Conservation (phyloP, 2,888 invertebrate genomes). For the Arctia plantaginis region DNA sequence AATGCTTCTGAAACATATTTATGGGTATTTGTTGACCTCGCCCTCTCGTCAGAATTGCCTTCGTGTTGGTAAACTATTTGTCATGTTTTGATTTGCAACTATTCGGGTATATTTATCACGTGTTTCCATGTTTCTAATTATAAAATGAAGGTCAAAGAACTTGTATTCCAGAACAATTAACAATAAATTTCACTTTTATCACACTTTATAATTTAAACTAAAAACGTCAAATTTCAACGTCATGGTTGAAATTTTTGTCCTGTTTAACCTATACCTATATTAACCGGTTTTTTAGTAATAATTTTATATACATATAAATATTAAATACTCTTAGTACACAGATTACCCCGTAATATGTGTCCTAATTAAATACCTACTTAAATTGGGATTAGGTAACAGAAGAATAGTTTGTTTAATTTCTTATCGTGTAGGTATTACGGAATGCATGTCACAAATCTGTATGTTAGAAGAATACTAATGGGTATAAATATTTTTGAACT, state of each 20-base stretch:
- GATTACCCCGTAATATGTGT: too few species aligned
- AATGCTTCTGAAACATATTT: background rate
- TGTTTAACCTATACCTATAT: too few species aligned
- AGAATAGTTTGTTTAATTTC: too few species aligned
- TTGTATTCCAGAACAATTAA: background rate
- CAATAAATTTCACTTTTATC: background rate
- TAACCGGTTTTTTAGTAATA: background rate
- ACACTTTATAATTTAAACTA: too few species aligned
- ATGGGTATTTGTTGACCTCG: constrained; percentile 1
- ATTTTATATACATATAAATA: background rate
- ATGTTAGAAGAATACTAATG: background rate
- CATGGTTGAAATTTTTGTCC: background rate
- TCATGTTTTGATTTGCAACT: constrained; percentile 9
- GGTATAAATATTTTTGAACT: background rate
- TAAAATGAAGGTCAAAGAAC: background rate
- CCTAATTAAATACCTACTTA: too few species aligned
- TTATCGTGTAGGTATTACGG: too few species aligned
- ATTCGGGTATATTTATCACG: background rate
- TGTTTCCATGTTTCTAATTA: background rate
- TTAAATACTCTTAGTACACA: background rate
- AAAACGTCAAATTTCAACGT: background rate
- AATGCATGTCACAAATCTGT: too few species aligned
- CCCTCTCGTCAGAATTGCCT: constrained; percentile 2
- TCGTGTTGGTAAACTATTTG: constrained; percentile 11
- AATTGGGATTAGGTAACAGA: too few species aligned